phyloP scores from a whole-genome alignment of 2,113 vertebrate genomes.

The Lampris megalopsis region DNA sequence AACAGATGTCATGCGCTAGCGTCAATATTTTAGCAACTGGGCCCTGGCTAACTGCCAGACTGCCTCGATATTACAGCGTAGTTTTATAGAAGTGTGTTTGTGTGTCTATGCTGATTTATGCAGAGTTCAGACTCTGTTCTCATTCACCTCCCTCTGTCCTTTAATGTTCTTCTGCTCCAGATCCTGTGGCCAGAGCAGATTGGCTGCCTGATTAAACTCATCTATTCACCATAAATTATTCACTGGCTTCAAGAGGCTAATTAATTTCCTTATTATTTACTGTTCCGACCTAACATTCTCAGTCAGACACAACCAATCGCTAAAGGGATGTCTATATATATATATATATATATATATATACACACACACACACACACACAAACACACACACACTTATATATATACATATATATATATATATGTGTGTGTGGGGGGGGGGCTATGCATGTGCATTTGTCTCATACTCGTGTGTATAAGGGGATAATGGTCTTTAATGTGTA shows the following conservation, averaged over 20 bases:
- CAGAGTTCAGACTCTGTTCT: conserved; percentile 6
- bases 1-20: conserved; percentile 40
- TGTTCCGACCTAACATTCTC: conserved; percentile 18
- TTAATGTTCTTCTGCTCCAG: conserved; percentile 39
- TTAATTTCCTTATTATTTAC: conserved; percentile 69
- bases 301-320: conserved; percentile 26
- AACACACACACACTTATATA: neutral
- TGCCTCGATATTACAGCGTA: conserved; percentile 13
- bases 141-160: neutral
- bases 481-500: neutral
- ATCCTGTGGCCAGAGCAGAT: conserved; percentile 30
- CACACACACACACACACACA: too few relatives aligned
- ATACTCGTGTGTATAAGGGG: too few relatives aligned
- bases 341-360: neutral
- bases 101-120: conserved; percentile 20
- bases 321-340: neutral
- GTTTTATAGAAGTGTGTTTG: conserved; percentile 28
- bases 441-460: neutral
- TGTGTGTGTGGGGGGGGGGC: neutral
- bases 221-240: conserved; percentile 67
- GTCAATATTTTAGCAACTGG: conserved; percentile 47
- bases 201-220: conserved; percentile 64
- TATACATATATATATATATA: neutral
- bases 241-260: conserved; percentile 56
- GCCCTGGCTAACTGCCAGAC: conserved; percentile 20